Base-by-base conservation (phyloP, 2,113 vertebrate species). In the Vulpes ferrilata region DNA sequence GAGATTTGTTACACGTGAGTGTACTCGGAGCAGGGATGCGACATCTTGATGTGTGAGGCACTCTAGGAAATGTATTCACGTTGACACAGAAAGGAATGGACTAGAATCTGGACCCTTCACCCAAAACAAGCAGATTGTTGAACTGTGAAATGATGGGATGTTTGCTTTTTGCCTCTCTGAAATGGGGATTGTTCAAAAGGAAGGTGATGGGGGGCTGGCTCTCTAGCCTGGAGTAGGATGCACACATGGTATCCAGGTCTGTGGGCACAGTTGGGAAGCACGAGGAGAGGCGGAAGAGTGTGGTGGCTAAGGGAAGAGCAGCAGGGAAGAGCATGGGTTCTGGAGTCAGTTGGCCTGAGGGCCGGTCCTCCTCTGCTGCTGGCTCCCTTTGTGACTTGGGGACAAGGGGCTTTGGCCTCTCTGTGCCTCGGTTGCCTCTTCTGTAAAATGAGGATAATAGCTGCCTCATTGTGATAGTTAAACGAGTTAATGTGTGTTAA, bases 21-120 rank as follows among this genome's bases (percentile, higher is more conserved):
- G 20, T 30, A 2, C 59, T 48, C 27, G 3, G n/a, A 48, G 11
- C 2, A 4, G 5, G 62, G 43, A 25, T 1, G 27, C 0, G 5
- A 8, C 9, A 2, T 51, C 43, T 80, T 19, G 11, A 3, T 4
- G 11, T 3, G 0, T 4, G 11, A 16, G 35, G 59, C 64, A 12
- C 38, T 87, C 35, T 32, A 51, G 79, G 30, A 32, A 60, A 62
- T 25, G 3, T 55, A 22, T 0, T 17, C 23, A 23, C 38, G 23
- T 57, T 30, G 60, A 8, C 1, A 16, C 59, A 57, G 11, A 64
- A 22, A 51, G 30, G 48, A 73, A 53, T 8, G 20, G 67, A 16
- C 67, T 30, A 20, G 27, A 10, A 35, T 30, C 17, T 20, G 19
- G 7, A 1, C 22, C 78, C 16, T 64, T 57, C 2, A 57, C 4